Evolutionary conservation across 2,888 invertebrate species (phyloP), one percentile per base, ranked within the genome.

Genomic region (Drosophila paramelanica): DNA sequence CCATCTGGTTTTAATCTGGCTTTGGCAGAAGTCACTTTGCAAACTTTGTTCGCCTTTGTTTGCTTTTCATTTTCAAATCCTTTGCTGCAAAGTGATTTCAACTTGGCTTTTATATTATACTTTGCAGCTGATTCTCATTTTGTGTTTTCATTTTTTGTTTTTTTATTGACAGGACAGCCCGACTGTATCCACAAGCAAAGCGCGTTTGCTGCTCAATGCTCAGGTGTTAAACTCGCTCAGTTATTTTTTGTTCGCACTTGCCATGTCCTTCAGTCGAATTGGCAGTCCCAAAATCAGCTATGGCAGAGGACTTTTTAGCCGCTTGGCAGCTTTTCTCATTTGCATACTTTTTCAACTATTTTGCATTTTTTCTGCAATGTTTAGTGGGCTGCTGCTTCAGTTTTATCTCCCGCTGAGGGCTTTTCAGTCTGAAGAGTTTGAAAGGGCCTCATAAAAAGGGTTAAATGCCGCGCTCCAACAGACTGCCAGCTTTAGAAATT

Each of bases 271-370:
- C 17, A 25, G 47, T 27, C 39, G n/a, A n/a, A 41, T 43, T 56
- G 55, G 36, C 25, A 47, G 42, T 58, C 13, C 13, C 38, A 23
- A 47, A 66, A 60, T 71, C 53, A 23, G 50, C 33, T 66, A 53
- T 23, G 33, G 33, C 42, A 20, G 47, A 61, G 55, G 51, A 58
- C 60, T 64, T 67, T 72, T 67, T 60, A 64, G 66, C 51, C 74
- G 70, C 56, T 53, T 78, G 64, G 20, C 67, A 71, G 71, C 62
- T 79, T 64, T 41, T 53, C 73, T 77, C 67, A 88, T 84, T 84
- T 84, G 80, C 83, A 84, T 84, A 84, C 86, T 85, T 84, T 84
- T 79, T 67, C 77, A 74, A 75, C 83, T 79, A 75, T 88, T 85
- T 83, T 86, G 69, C 80, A 77, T 85, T 57, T 23, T 36, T 50